Percentiles rank a stretch among this genome's conserved stretches.
Conservation (phyloP, 2,113 vertebrate species). For the human (Homo sapiens) region DNA sequence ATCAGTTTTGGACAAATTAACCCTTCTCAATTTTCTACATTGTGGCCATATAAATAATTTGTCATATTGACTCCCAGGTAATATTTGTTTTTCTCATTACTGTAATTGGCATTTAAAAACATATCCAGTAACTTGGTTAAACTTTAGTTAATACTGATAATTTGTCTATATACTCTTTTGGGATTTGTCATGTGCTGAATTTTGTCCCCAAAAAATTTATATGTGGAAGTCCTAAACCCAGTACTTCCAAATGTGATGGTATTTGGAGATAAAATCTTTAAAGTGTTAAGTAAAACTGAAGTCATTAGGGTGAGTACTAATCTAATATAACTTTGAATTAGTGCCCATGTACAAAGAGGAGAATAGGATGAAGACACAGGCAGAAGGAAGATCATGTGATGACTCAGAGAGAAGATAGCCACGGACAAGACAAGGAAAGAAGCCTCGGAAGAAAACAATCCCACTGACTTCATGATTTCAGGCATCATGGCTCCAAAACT, state of each 20-base stretch:
- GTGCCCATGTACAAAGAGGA: neutral
- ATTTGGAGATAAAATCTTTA: neutral
- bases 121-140: neutral
- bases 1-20: neutral
- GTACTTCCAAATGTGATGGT: neutral
- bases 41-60: neutral
- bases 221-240: neutral
- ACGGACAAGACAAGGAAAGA: neutral
- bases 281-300: neutral
- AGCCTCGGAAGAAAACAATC: neutral
- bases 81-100: neutral
- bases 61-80: neutral
- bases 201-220: neutral
- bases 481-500: neutral
- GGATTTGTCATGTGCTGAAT: neutral
- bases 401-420: neutral
- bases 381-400: neutral
- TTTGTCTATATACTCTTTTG: neutral
- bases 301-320: neutral
- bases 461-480: neutral
- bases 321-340: neutral
- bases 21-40: neutral
- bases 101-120: neutral
- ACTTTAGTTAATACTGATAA: neutral
- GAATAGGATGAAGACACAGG: neutral